Base-by-base conservation (phyloP, 2,888 invertebrate species). In the Drosophila histrio region DNA sequence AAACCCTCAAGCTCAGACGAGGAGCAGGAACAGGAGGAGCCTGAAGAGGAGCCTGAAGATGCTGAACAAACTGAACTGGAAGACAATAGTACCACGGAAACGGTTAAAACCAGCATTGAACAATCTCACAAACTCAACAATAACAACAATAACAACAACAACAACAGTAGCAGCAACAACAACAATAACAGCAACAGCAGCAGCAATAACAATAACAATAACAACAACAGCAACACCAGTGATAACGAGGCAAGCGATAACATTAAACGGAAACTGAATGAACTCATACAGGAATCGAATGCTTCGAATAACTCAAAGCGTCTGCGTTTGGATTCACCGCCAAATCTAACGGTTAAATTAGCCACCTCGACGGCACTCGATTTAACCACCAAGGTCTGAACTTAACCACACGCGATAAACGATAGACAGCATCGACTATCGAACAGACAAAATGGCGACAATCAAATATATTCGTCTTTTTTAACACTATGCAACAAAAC, bases 341-440 rank as follows among this genome's bases (percentile, higher is more conserved):
- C 71, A 4, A 69, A 63, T 13, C 21, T 50, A 22, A 22, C 49
- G n/a, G 77, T 81, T 9, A 77, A 84, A 44, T 58, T 75, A 36
- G 60, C 88, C 59, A 88, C 90, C 19, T 89, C 91, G 11, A 79
- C 87, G 26, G 90, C 91, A 5, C 68, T 91, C 44, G 91, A 91
- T 60, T 92, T 95, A 80, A 95, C 95, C 70, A 95, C 95, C 85
- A 95, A 94, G 93, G 94, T 95, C 89, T 95, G 76, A 60, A 21
- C n/a, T 28, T 9, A 11, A 11, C 28, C 28, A 9, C 28, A 9
- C 8, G 28, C 28, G 28, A 13, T 17, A n/a, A n/a, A 76, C 32
- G 36, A 41, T 54, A 15, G 21, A 24, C 19, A 38, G 1, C 5
- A 13, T 21, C 15, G 8, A 11, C 22, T 26, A 1, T 36, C 19